Percentiles rank a stretch among this genome's conserved stretches.
phyloP scores from a whole-genome alignment of 2,113 vertebrate species.

The Barbus barbus region DNA sequence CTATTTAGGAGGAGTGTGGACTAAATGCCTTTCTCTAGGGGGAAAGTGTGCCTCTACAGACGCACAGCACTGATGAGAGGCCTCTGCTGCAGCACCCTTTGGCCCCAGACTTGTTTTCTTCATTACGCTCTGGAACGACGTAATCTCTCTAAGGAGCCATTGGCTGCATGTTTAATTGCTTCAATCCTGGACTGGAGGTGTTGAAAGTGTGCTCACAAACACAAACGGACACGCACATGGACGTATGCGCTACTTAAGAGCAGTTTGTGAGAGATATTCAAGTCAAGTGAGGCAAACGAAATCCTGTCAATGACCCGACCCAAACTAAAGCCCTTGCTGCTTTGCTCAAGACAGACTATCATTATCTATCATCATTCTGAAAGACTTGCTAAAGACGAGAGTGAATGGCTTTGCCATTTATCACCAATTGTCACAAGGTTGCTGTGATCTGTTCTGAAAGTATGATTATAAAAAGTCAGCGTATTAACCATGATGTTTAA shows the following conservation, averaged over 20 bases:
- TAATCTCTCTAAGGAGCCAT: slow-evolving; percentile 17
- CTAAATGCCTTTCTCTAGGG: slow-evolving; percentile 15
- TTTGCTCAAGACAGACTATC: slow-evolving; percentile 1
- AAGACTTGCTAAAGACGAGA: not conserved
- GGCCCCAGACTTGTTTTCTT: slow-evolving; percentile 19
- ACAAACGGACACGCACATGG: slow-evolving; percentile 29
- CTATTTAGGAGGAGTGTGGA: slow-evolving; percentile 16
- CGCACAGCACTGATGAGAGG: slow-evolving; percentile 21
- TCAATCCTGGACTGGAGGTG: slow-evolving; percentile 10
- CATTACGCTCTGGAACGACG: not conserved
- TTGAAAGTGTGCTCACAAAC: slow-evolving; percentile 9
- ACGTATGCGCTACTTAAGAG: slow-evolving; percentile 6
- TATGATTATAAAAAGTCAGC: slow-evolving; percentile 7
- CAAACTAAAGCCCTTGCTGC: slow-evolving; percentile 35
- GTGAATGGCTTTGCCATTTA: slow-evolving; percentile 30
- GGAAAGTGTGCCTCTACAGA: slow-evolving; percentile 18
- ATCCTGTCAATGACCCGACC: slow-evolving; percentile 16
- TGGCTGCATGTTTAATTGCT: slow-evolving; percentile 21
- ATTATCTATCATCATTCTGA: not conserved
- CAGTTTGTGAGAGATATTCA: slow-evolving; percentile 31
- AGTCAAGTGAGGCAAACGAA: slow-evolving; percentile 50
- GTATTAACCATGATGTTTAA: not conserved
- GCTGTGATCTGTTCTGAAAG: not conserved
- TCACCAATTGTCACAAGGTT: not conserved
- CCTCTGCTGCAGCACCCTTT: not conserved